Conservation (phyloP, 2,888 invertebrate genomes). For the Apamea monoglypha region DNA sequence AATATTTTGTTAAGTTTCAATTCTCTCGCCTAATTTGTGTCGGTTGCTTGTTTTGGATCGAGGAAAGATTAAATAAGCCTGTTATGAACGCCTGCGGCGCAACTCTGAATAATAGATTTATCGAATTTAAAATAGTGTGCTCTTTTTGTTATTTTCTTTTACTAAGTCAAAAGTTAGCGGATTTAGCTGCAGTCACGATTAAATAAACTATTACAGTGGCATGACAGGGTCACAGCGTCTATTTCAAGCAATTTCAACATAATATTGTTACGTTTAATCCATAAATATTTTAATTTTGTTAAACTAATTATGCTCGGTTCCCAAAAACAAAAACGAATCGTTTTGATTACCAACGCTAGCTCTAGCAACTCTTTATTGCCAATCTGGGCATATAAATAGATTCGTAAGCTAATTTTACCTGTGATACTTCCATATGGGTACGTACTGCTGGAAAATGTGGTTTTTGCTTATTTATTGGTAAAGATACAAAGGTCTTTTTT, state of each 20-base stretch:
- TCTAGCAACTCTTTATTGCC: not conserved
- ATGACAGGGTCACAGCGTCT: not conserved
- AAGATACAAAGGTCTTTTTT: not conserved
- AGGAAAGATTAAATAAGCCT: conserved; percentile 40
- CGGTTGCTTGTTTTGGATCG: conserved; percentile 44
- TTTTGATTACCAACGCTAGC: not conserved
- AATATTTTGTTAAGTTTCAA: conserved; percentile 50
- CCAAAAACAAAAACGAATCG: not conserved
- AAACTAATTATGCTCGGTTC: not conserved
- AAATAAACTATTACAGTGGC: conserved; percentile 18
- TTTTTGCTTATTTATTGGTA: too few species aligned
- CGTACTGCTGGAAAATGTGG: too few species aligned
- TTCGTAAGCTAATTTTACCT: not conserved
- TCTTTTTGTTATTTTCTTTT: conserved; percentile 22
- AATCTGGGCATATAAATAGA: too few species aligned
- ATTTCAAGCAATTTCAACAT: not conserved
- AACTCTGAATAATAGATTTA: conserved; percentile 32
- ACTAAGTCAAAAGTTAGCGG: not conserved
- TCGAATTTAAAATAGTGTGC: conserved; percentile 23
- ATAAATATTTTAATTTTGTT: not conserved
- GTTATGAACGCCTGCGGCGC: conserved; percentile 35
- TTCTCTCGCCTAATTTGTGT: conserved; percentile 35
- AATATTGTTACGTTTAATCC: not conserved
- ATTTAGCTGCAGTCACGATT: conserved; percentile 19
- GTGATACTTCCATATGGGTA: not conserved